Evolutionary conservation across 2,113 vertebrate species (phyloP).

Genomic region (Aspidoscelis tigris): DNA sequence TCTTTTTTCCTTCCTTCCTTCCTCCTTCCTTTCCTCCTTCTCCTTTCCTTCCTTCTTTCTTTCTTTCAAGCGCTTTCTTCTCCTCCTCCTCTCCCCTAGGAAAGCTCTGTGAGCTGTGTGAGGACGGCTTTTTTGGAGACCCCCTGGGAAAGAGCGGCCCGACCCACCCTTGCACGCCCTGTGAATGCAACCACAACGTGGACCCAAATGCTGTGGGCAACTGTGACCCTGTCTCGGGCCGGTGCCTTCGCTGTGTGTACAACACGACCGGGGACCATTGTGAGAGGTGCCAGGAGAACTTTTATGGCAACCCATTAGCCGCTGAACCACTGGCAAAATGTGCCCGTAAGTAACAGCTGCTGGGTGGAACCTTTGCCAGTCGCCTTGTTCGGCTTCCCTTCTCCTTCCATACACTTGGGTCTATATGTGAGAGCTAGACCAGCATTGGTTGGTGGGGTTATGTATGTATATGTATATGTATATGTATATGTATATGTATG

Average conservation of each 20-base stretch:
- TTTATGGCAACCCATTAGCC: slow-evolving; percentile 82
- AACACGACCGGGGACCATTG: slow-evolving; percentile 84
- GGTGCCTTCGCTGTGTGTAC: slow-evolving; percentile 87
- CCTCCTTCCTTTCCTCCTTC: background rate
- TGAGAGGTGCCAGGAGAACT: slow-evolving; percentile 81
- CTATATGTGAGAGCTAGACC: background rate
- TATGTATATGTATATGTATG: too few species aligned
- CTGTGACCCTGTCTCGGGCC: slow-evolving; percentile 84
- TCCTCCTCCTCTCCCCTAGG: slow-evolving; percentile 67
- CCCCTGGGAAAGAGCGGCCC: slow-evolving; percentile 82
- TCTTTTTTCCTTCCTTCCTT: background rate
- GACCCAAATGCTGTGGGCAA: slow-evolving; percentile 88
- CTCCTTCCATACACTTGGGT: too few species aligned
- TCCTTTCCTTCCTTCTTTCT: background rate
- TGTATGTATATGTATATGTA: too few species aligned
- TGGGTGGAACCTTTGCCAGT: too few species aligned
- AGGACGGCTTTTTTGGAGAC: slow-evolving; percentile 91
- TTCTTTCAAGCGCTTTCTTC: background rate
- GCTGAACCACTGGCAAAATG: slow-evolving; percentile 72
- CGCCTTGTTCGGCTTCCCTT: too few species aligned
- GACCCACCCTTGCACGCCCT: slow-evolving; percentile 76
- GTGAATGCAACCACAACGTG: slow-evolving; percentile 85
- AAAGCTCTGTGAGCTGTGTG: slow-evolving; percentile 87
- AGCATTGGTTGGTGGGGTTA: background rate
- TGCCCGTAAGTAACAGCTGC: slow-evolving; percentile 73